Evolutionary conservation across 2,113 vertebrate species (phyloP), one percentile per base, ranked within the genome.

Genomic region (Rutilus rutilus): DNA sequence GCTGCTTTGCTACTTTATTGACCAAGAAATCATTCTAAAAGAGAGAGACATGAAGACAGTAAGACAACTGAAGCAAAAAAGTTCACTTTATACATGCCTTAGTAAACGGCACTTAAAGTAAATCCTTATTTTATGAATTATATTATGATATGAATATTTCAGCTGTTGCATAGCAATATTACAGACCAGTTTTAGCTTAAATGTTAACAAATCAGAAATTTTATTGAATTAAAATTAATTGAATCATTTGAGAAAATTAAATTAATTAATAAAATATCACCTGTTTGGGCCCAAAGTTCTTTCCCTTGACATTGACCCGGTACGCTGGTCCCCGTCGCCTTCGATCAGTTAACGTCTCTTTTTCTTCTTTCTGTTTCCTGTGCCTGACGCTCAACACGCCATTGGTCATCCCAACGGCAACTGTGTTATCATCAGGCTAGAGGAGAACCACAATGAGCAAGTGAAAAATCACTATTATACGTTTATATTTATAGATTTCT

Each of bases 371-470:
- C 0, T 91, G 93, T 89, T 97, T 99, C 76, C 96, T 95, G 89
- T 99, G 97, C 91, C 97, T 97, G 85, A 99, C 90, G 82, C 95
- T 99, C 71, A 99, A 86, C 74, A 99, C 95, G 2, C 97, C 95
- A 81, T 98, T 98, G 64, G 97, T 97, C 98, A 99, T 99, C 76
- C 98, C 98, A 12, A 97, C 97, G 10, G 97, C 95, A 85, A 99
- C 92, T 6, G 95, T 96, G 89, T 97, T 94, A 81, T 99, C 97
- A 87, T 97, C 94, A 77, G 97, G 97, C 98, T 99, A 90, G 59
- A 90, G 3, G 71, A 88, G 92, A 50, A 79, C 1, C 82, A 1
- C 87, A 4, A 85, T 45, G 85, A 54, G 50, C 47, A 33, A 39
- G 27, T 67, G 21, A 59, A 52, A 39, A 42, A 23, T 2, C 8